Base-by-base conservation (phyloP, 1,140 invertebrate species). In the Eriosoma lanigerum region DNA sequence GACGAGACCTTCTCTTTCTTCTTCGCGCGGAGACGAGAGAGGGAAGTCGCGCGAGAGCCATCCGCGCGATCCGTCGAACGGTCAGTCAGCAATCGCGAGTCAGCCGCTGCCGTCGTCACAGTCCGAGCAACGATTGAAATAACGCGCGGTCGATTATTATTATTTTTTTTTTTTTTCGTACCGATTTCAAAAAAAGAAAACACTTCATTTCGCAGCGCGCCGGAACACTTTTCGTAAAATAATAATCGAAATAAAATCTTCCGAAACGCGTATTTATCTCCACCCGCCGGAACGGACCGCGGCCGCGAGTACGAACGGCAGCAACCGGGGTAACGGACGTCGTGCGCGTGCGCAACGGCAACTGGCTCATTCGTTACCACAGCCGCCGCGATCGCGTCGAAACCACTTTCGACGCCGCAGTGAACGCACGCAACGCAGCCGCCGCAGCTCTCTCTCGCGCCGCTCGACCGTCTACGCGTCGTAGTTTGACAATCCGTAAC, bases 51-150 rank as follows among this genome's bases (percentile, higher is more conserved):
- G 64, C 21, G 66, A 46, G 66, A 68, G 66, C 66, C 66, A 48
- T 48, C 38, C 32, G 21, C 12, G 29, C 75, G 46, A n/a, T 58
- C 52, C 19, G 50, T 75, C 52, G n/a, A 29, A 56, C 73, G 21
- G 32, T 52, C 75, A 60, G 24, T 78, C 75, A 15, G 75, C 46
- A 44, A 46, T 48, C 54, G 75, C 72, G 21, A 76, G 32, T 32
- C 72, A 9, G 3, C 52, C 26, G 29, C 52, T n/a, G 21, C 19
- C 48, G 24, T 19, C n/a, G 5, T 12, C 46, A 2, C 10, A 9
- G 32, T 12, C 12, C 4, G n/a, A 19, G 2, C 21, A 48, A 0
- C 13, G 0, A n/a, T 44, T 21, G 3, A 9, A 29, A 8, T 21
- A 44, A 1, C 44, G 8, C 13, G 24, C 15, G 3, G 6, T 12